phyloP scores from a whole-genome alignment of 2,113 vertebrate genomes.

The Sisor rabdophorus region DNA sequence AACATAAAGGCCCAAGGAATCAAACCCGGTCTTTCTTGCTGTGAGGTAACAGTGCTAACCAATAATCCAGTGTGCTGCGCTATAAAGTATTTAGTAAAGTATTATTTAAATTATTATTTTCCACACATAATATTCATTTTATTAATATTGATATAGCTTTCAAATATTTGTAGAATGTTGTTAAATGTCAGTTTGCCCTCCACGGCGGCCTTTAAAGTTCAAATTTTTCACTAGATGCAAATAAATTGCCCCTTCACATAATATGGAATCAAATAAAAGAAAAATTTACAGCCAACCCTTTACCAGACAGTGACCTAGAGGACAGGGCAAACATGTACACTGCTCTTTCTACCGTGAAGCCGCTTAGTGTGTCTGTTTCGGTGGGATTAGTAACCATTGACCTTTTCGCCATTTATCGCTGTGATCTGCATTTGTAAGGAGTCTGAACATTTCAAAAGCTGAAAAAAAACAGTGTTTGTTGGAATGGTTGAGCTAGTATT shows the following conservation, averaged over 20 bases:
- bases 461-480: neutral
- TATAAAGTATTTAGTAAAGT: no score
- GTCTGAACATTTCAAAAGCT: neutral
- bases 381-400: conserved; percentile 27
- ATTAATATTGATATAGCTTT: neutral
- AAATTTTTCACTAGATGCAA: neutral
- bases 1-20: no score
- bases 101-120: neutral
- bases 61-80: no score
- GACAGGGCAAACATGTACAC: neutral
- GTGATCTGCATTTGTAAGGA: conserved; percentile 25
- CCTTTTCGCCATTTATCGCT: neutral
- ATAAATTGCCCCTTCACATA: conserved; percentile 6
- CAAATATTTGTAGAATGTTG: neutral
- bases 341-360: conserved; percentile 10
- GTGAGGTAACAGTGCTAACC: no score
- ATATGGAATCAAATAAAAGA: conserved; percentile 3
- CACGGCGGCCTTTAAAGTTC: neutral
- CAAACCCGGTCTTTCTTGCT: no score
- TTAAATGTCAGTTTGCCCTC: conserved; percentile 13
- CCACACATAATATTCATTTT: neutral
- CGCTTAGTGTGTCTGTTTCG: neutral
- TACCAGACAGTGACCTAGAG: neutral
- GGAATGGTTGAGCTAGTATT: neutral
- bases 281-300: neutral